A percentile compares a stretch with the other conserved stretches of the same genome.
Conservation (phyloP, 2,888 invertebrate species). For the Muscina levida region DNA sequence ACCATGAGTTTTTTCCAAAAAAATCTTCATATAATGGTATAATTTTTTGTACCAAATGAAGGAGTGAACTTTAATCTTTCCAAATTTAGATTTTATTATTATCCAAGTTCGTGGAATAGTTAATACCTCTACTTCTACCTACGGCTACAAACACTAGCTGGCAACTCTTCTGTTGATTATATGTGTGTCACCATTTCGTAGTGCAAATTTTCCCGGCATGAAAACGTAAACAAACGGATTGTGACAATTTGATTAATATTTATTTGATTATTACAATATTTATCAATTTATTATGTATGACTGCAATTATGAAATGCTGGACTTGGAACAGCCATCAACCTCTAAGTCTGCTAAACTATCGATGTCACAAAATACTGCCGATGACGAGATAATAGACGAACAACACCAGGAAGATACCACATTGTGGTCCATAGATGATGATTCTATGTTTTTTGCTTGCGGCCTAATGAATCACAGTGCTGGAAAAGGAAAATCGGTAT, state of each 20-base stretch:
- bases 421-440: slow-evolving; percentile 76
- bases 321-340: slow-evolving; percentile 15
- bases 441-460: slow-evolving; percentile 75
- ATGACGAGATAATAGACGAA: slow-evolving; percentile 43
- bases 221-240: slow-evolving; percentile 17
- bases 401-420: slow-evolving; percentile 46
- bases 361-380: slow-evolving; percentile 2
- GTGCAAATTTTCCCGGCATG: slow-evolving; percentile 3
- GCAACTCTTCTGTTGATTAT: too few species aligned
- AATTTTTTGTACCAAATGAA: too few species aligned
- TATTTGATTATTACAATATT: too few species aligned
- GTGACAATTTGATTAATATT: neutral
- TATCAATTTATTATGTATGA: neutral
- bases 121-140: too few species aligned
- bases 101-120: too few species aligned
- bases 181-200: neutral
- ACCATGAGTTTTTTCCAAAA: too few species aligned
- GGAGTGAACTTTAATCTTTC: too few species aligned
- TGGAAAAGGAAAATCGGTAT: slow-evolving; percentile 73
- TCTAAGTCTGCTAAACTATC: neutral
- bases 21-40: too few species aligned
- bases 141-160: neutral
- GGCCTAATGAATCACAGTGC: slow-evolving; percentile 75
- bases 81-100: too few species aligned
- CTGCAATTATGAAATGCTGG: slow-evolving; percentile 19